Base-by-base conservation (phyloP, 2,797 vertebrate species). In the Crax fasciolata region DNA sequence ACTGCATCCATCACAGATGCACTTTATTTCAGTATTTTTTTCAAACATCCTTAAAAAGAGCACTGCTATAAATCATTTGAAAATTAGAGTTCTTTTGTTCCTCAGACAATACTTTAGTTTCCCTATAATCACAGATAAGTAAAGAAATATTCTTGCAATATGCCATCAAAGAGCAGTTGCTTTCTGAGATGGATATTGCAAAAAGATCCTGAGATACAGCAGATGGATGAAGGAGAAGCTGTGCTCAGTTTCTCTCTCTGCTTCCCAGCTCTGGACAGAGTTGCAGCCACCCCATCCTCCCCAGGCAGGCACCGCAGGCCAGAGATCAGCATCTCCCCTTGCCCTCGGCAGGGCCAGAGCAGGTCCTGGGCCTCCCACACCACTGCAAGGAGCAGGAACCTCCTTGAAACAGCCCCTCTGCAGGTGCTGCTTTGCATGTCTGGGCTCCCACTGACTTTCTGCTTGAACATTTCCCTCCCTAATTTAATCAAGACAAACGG, bases 91-190 rank as follows among this genome's bases (percentile, higher is more conserved):
- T 39, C 62, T 84, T 96, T 94, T 84, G 49, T 28, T 96, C 88
- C 85, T 73, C 39, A 68, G 78, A 83, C 14, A 90, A 93, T 89
- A 54, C 27, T 93, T 84, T 51, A 6, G 25, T 57, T 87, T 74
- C 48, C 44, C 52, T 85, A 46, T 73, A 93, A 93, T 78, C 76
- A 81, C 78, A 77, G 74, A 91, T 41, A 87, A 96, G 93, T 77
- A 35, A 88, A 86, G 77, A 92, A 89, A 79, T 83, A 66, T 76
- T 91, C 84, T 76, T 48, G 55, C 71, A 95, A 95, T 87, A 82
- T n/a, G n/a, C 78, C 52, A 85, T 54, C 39, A 72, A 65, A 94
- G 51, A 90, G 23, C 11, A 4, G 43, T 83, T 2, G 1, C 49
- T 93, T 82, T 93, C 86, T 73, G 67, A 82, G n/a, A 32, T 9